Evolutionary conservation across 2,113 vertebrate species (phyloP), one percentile per base, ranked within the genome.

Genomic region (Cyphomyrus discorhynchus): DNA sequence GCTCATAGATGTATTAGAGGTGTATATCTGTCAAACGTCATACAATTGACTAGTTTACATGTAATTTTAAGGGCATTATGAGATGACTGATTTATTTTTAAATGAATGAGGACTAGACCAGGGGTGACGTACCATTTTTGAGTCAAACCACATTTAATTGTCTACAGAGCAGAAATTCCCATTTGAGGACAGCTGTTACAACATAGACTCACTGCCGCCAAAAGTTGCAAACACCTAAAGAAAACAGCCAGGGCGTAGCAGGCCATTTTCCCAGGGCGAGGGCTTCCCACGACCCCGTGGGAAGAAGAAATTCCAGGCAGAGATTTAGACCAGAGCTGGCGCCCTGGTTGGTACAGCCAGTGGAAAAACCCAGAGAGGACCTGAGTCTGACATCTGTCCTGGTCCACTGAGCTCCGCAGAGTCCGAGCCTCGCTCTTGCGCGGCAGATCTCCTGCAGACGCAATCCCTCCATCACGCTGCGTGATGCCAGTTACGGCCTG

Each of bases 221-320:
- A n/a, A 45, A 31, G 6, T 49, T 31, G 8, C 39, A 7, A 35
- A 88, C 62, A 35, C 35, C 45, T 46, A 46, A 88, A 74, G 58
- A 49, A 88, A 70, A 88, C 56, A 47, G 45, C 88, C 42, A n/a
- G 62, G 88, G 45, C 58, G 50, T 46, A 62, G 3, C n/a, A 1
- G n/a, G 27, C 62, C 62, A 5, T 70, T 13, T 13, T 70, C 62
- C 62, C 62, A 27, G 88, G 45, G 21, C 15, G 46, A 17, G 11
- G 5, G 45, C 62, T 88, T 88, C 88, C 46, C 88, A 88, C 27
- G 88, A 88, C 62, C 88, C 88, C 74, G 31, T 80, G 74, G 21
- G 66, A 88, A 47, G 27, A 49, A 49, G 58, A 88, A 6, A 74
- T 88, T 74, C 62, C 58, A 88, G 66, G 47, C 88, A 50, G 62